These are phyloP conservation scores for Apoda limacodes DNA, from an alignment of 2,888 invertebrate species.

Conservation along the genomic window DNA sequence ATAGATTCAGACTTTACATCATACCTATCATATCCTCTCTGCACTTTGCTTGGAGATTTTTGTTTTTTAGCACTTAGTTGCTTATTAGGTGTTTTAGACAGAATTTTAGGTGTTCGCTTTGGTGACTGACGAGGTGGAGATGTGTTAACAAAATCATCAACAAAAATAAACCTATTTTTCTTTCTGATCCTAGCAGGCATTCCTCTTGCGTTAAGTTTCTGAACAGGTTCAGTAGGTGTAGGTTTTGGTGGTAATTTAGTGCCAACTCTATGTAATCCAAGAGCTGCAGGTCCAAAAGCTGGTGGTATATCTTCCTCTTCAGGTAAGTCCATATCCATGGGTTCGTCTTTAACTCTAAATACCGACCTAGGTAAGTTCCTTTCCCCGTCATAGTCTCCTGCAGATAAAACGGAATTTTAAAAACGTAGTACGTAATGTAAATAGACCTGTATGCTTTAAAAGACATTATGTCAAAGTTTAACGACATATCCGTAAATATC, in stretches of 20 bases:
- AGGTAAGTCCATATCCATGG: slow-evolving; percentile 73
- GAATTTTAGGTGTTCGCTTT: slow-evolving; percentile 73
- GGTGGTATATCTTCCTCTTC: slow-evolving; percentile 77
- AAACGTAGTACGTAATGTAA: not conserved
- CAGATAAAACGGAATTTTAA: slow-evolving; percentile 20
- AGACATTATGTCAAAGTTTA: too few species aligned
- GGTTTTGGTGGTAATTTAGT: slow-evolving; percentile 78
- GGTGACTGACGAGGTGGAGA: slow-evolving; percentile 81
- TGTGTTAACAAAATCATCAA: slow-evolving; percentile 85
- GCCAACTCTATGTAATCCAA: slow-evolving; percentile 85
- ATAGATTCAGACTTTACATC: slow-evolving; percentile 51
- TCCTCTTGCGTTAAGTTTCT: slow-evolving; percentile 85
- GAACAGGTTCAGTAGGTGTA: slow-evolving; percentile 79
- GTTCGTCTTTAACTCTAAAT: slow-evolving; percentile 65
- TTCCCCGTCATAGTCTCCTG: slow-evolving; percentile 43
- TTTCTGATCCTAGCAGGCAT: slow-evolving; percentile 93
- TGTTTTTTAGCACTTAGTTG: slow-evolving; percentile 56
- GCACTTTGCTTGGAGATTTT: slow-evolving; percentile 65
- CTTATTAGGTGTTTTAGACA: slow-evolving; percentile 56
- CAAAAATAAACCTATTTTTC: slow-evolving; percentile 89
- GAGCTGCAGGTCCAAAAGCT: slow-evolving; percentile 81
- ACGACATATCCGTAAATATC: too few species aligned
- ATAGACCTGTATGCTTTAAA: not conserved
- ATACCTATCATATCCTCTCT: slow-evolving; percentile 48
- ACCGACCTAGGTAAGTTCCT: slow-evolving; percentile 36